Evolutionary conservation across 2,113 vertebrate genomes (phyloP).

Genomic region (Aramus guarauna): DNA sequence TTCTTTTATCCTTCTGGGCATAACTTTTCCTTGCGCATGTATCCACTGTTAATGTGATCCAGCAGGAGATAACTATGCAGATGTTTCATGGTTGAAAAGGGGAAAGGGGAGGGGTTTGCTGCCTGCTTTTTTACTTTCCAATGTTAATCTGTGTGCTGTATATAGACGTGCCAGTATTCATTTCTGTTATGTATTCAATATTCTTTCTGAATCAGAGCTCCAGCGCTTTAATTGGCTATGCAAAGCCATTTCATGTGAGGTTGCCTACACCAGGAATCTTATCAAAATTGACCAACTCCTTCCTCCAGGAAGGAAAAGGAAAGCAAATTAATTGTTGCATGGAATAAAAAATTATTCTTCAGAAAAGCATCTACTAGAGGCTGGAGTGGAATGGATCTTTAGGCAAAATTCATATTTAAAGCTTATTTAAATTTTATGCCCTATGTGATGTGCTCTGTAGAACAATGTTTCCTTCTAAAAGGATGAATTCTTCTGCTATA

Average conservation of each 20-base stretch:
- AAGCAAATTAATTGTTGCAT: not conserved
- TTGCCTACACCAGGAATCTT: not conserved
- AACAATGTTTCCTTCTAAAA: not conserved
- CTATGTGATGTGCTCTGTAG: not conserved
- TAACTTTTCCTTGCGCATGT: not conserved
- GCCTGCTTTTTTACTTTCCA: not conserved
- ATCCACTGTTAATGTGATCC: not conserved
- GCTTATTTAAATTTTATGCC: not conserved
- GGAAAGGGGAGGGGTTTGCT: not conserved
- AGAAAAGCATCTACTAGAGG: not conserved
- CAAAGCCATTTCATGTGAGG: not conserved
- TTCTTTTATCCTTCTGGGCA: not conserved
- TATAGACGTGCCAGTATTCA: not conserved
- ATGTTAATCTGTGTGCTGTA: not conserved
- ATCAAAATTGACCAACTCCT: not conserved
- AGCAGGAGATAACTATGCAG: not conserved
- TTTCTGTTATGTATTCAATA: not conserved
- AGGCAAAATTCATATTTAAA: constrained; percentile 31
- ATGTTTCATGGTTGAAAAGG: not conserved
- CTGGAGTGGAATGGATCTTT: not conserved
- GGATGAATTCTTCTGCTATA: not conserved
- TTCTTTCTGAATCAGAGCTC: not conserved
- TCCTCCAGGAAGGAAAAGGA: not conserved
- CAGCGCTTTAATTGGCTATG: not conserved
- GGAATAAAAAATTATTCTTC: not conserved